These are phyloP conservation scores for Pristionchus arcanus DNA, from an alignment of 2,888 invertebrate genomes.

Conservation along the genomic window DNA sequence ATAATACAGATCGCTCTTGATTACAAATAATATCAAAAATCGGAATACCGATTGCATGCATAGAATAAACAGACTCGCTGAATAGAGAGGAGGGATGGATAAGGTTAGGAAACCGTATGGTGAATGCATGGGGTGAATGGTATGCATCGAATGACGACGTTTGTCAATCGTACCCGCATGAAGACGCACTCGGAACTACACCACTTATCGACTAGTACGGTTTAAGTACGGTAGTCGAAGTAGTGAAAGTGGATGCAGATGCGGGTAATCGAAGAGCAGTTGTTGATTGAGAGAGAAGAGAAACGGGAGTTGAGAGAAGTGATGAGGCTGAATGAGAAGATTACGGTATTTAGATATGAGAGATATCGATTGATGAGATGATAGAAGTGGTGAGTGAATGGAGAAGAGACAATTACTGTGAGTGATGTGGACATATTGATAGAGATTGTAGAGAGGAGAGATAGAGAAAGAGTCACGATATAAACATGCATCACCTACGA, in stretches of 20 bases:
- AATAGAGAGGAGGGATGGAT: slow-evolving; percentile 27
- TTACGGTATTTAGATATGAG: neutral
- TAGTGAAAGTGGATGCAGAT: slow-evolving; percentile 37
- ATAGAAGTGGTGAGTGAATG: slow-evolving; percentile 7
- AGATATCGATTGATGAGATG: neutral
- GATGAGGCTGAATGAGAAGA: slow-evolving; percentile 35
- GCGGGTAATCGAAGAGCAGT: slow-evolving; percentile 46
- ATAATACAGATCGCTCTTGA: slow-evolving; percentile 18
- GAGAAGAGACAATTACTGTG: neutral
- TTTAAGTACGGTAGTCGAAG: slow-evolving; percentile 44
- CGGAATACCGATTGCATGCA: slow-evolving; percentile 21
- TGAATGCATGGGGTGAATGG: slow-evolving; percentile 30
- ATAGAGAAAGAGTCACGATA: neutral
- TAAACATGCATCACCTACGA: neutral
- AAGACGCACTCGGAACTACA: slow-evolving; percentile 18
- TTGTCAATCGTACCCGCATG: slow-evolving; percentile 22
- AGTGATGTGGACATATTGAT: neutral
- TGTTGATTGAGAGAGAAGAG: slow-evolving; percentile 52
- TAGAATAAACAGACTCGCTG: slow-evolving; percentile 26
- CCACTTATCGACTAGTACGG: slow-evolving; percentile 3
- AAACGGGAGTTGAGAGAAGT: slow-evolving; percentile 50
- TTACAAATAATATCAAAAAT: neutral
- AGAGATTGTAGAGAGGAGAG: neutral
- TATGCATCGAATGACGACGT: slow-evolving; percentile 42
- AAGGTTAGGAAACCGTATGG: slow-evolving; percentile 1